Percentiles rank a stretch among this genome's conserved stretches.
Conservation (phyloP, 2,888 invertebrate genomes). For the Cyrtodaria siliqua region DNA sequence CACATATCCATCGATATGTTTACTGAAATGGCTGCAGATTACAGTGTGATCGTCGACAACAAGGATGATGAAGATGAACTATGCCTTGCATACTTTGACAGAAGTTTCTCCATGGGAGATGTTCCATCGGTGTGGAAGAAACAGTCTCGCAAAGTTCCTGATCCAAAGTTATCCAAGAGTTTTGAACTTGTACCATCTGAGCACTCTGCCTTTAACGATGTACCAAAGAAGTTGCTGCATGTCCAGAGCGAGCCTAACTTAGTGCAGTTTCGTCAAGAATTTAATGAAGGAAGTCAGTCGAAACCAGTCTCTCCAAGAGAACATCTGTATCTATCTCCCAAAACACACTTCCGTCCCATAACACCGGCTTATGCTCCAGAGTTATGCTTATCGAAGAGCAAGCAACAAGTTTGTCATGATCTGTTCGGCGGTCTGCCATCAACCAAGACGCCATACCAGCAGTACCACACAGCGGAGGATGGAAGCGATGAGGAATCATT, state of each 20-base stretch:
- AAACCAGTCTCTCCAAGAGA: slow-evolving; percentile 85
- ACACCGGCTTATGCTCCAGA: slow-evolving; percentile 65
- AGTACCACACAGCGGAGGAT: slow-evolving; percentile 53
- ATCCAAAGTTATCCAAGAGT: slow-evolving; percentile 68
- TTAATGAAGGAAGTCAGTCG: slow-evolving; percentile 74
- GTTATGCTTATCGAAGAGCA: slow-evolving; percentile 27
- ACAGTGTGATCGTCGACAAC: slow-evolving; percentile 38
- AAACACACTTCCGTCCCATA: slow-evolving; percentile 95
- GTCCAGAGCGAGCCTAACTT: slow-evolving; percentile 79
- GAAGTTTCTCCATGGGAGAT: slow-evolving; percentile 67
- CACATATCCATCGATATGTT: slow-evolving; percentile 64
- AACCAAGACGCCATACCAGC: slow-evolving; percentile 71
- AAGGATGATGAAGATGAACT: slow-evolving; percentile 31
- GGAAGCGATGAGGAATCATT: slow-evolving; percentile 84
- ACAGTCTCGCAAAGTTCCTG: slow-evolving; percentile 21
- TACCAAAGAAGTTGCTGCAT: slow-evolving; percentile 73
- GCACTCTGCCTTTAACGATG: slow-evolving; percentile 78
- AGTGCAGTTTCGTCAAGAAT: slow-evolving; percentile 51
- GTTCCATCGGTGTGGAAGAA: slow-evolving; percentile 54
- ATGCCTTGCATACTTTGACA: slow-evolving; percentile 37
- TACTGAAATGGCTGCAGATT: slow-evolving; percentile 46
- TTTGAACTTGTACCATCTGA: slow-evolving; percentile 79
- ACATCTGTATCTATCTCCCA: slow-evolving; percentile 91
- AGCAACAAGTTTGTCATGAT: slow-evolving; percentile 63
- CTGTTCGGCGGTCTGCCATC: slow-evolving; percentile 74